Percentiles rank a stretch among this genome's conserved stretches.
Evolutionary conservation across 2,113 vertebrate species (phyloP).

Genomic region (Oreochromis spilurus): DNA sequence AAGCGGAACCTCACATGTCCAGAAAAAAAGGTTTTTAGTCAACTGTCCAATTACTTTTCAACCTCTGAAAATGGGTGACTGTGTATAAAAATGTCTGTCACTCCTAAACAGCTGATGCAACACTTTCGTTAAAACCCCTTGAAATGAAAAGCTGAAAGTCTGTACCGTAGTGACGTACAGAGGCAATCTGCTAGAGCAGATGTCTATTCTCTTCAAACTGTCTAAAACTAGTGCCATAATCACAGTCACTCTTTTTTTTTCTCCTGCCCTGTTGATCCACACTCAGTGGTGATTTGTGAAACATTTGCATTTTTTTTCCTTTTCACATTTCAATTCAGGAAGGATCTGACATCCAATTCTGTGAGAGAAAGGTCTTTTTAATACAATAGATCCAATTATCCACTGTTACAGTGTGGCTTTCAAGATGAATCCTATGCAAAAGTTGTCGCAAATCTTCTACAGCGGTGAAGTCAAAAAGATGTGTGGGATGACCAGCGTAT

Average conservation of each 20-base stretch:
- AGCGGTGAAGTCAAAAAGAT: not conserved
- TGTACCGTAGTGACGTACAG: not conserved
- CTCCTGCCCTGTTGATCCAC: conserved; percentile 23
- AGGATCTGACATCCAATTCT: conserved; percentile 30
- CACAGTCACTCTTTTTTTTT: conserved; percentile 16
- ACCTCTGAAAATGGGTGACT: not conserved
- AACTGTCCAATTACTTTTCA: not conserved
- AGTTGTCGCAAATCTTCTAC: conserved; percentile 2
- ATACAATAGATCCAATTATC: conserved; percentile 50
- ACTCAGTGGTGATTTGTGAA: conserved; percentile 22
- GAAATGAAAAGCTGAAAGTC: not conserved
- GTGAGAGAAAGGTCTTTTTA: conserved; percentile 11
- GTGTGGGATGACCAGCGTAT: conserved; percentile 9
- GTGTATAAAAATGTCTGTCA: not conserved
- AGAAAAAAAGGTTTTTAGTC: not conserved
- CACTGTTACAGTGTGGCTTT: conserved; percentile 10
- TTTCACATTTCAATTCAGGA: conserved; percentile 30
- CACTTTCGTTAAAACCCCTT: not conserved
- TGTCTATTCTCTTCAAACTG: conserved; percentile 17
- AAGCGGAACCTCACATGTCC: not conserved
- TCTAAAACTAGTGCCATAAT: conserved; percentile 13
- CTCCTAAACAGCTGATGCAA: not conserved
- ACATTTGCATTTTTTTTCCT: conserved; percentile 5
- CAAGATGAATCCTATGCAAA: conserved; percentile 23
- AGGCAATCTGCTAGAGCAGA: conserved; percentile 6